Conservation (phyloP, 2,113 vertebrate species). For the Vicugna pacos region DNA sequence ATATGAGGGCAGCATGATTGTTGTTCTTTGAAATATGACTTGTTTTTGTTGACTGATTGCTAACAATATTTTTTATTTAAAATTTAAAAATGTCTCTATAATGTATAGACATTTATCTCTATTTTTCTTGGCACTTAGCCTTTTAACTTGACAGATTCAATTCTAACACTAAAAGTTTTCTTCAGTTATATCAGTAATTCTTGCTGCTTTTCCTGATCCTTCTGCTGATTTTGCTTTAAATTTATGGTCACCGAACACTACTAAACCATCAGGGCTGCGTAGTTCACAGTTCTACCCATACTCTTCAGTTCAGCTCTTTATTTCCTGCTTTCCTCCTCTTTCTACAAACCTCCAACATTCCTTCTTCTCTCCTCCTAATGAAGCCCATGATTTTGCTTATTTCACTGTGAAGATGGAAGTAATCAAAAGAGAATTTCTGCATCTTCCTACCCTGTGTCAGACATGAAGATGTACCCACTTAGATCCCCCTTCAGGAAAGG, state of each 20-base stretch:
- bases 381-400: not conserved
- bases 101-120: not conserved
- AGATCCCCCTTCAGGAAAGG: not conserved
- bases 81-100: not conserved
- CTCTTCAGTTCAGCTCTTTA: not conserved
- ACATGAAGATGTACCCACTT: not conserved
- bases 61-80: not conserved
- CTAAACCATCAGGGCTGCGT: not conserved
- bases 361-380: not conserved
- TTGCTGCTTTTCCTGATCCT: not conserved
- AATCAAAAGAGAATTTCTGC: not conserved
- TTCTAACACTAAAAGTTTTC: not conserved
- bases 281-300: not conserved
- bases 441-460: not conserved
- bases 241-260: not conserved
- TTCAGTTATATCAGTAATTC: not conserved
- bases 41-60: not conserved
- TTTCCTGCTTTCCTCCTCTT: not conserved
- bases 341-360: not conserved
- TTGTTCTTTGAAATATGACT: not conserved
- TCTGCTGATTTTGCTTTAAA: not conserved
- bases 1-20: not conserved
- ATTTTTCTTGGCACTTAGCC: not conserved
- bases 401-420: conserved; percentile 21
- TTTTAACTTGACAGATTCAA: conserved; percentile 11